Conservation (phyloP, 2,888 invertebrate species). For the Phortica okadai region DNA sequence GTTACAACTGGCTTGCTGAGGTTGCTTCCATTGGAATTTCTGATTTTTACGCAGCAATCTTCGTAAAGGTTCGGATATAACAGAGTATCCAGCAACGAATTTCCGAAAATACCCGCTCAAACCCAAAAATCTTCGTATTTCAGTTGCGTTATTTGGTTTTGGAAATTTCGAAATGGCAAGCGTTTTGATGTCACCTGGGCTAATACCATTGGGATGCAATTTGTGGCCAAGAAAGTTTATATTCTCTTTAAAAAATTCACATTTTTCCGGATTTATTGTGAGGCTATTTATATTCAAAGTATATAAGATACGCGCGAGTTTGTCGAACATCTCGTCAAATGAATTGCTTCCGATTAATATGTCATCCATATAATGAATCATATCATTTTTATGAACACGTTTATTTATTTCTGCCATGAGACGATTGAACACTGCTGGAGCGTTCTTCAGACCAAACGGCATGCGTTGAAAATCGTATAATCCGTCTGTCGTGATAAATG, state of each 20-base stretch:
- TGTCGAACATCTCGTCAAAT: neutral
- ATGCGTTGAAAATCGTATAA: neutral
- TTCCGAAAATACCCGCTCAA: conserved; percentile 45
- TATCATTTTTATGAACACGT: neutral
- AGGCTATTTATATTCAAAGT: neutral
- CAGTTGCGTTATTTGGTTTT: conserved; percentile 35
- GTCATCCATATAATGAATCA: conserved; percentile 2
- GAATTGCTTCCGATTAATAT: neutral
- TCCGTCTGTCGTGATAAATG: conserved; percentile 7
- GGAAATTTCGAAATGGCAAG: conserved; percentile 23
- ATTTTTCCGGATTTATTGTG: conserved; percentile 1
- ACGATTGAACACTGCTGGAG: neutral
- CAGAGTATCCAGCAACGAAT: conserved; percentile 8
- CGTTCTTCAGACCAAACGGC: no score
- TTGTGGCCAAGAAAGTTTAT: neutral
- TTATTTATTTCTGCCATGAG: neutral
- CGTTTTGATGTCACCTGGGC: neutral
- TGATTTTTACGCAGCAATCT: conserved; percentile 5
- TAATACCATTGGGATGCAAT: neutral
- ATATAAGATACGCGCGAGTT: neutral
- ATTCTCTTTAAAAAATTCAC: conserved; percentile 6
- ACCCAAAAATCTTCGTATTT: conserved; percentile 44
- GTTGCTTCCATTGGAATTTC: neutral
- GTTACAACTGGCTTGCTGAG: neutral
- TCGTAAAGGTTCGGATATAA: conserved; percentile 28